Percentiles rank a stretch among this genome's conserved stretches.
These are phyloP conservation scores for Hapalemur alaotrensis DNA, from an alignment of 2,797 vertebrate genomes.

Conservation along the genomic window DNA sequence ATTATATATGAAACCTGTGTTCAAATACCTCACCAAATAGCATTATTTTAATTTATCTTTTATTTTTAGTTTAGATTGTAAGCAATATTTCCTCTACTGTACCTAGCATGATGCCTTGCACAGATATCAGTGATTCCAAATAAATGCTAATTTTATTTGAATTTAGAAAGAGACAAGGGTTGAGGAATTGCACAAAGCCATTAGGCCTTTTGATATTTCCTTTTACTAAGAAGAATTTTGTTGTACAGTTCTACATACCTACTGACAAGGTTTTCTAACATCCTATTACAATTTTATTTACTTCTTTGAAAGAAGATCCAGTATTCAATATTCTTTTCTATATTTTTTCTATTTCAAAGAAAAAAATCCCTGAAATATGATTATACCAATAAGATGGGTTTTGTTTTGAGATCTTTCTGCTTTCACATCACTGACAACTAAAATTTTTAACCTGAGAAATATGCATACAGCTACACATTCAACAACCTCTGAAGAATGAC, in stretches of 20 bases:
- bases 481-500: background rate
- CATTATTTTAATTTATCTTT: background rate
- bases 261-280: background rate
- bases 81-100: background rate
- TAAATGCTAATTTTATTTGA: conserved; percentile 14
- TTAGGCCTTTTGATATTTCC: background rate
- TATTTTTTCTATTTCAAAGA: background rate
- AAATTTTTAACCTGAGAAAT: conserved; percentile 5
- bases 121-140: background rate
- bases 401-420: background rate
- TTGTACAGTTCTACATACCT: background rate
- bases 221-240: background rate
- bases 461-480: background rate
- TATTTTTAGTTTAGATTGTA: background rate
- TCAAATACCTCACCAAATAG: background rate
- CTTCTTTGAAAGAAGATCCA: background rate
- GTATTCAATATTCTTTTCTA: background rate
- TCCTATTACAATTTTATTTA: background rate
- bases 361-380: background rate
- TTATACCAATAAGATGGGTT: background rate
- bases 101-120: background rate
- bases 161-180: background rate
- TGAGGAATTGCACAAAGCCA: background rate
- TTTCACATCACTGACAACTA: background rate
- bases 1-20: background rate